Base-by-base conservation (phyloP, 2,113 vertebrate species). In the Fulica atra region DNA sequence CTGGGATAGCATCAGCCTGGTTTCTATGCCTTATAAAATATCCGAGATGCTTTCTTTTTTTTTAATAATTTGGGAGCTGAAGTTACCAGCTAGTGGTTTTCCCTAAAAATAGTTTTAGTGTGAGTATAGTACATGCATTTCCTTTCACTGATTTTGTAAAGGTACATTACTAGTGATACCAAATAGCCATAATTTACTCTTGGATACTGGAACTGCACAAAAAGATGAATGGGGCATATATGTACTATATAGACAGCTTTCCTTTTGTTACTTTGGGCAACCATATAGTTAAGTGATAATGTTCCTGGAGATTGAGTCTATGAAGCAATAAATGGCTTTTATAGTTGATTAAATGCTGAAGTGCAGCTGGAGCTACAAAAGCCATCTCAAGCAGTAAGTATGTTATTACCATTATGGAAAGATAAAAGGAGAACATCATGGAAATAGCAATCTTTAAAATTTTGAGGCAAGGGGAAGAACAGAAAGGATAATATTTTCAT, bases 361-460 rank as follows among this genome's bases (percentile, higher is more conserved):
- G 86, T 94, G 91, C 93, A 96, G 92, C 93, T 97, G 95, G 91
- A 96, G 91, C 91, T 91, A 85, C 83, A 92, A 87, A 97, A 97
- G 50, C 65, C 88, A 80, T 95, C 93, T 95, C 66, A 46, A 76
- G 83, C 81, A 94, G n/a, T 70, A 72, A 93, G 89, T 85, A 61
- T 60, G 65, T 89, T 95, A 87, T 93, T 95, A 88, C 48, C 36
- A 65, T 86, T 91, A 87, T 63, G 66, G 70, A 76, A 89, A 71
- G 54, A 79, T 92, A 84, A 93, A 94, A 93, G 29, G 21, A 95
- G 33, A 90, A 72, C 25, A 59, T 94, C 73, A 74, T 54, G 46
- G 86, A 33, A 92, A 88, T 69, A 84, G 40, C 33, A 68, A 85
- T 86, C 44, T 76, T 81, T 38, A 69, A 86, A 80, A 65, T 84